A percentile compares a stretch with the other conserved stretches of the same genome.
phyloP scores from a whole-genome alignment of 2,797 vertebrate species.

The Clarias platycephalus region DNA sequence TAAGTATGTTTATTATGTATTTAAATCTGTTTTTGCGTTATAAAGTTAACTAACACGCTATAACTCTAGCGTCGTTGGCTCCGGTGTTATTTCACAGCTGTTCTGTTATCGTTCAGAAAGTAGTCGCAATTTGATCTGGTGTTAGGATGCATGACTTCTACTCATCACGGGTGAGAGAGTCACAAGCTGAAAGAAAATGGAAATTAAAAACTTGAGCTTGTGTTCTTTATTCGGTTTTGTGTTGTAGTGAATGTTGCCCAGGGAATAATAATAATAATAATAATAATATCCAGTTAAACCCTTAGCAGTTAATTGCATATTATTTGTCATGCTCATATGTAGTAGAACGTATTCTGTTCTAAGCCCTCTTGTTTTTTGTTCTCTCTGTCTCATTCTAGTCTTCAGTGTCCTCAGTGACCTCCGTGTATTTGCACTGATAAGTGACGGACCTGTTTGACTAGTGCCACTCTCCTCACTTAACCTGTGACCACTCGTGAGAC shows the following conservation, averaged over 20 bases:
- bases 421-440: neutral
- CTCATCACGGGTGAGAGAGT: neutral
- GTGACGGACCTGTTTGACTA: neutral
- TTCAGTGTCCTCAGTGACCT: slow-evolving; percentile 14
- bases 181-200: neutral
- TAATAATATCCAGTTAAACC: neutral
- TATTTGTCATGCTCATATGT: neutral
- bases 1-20: neutral
- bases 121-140: neutral
- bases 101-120: neutral
- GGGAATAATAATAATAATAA: neutral
- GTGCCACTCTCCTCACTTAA: neutral
- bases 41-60: neutral
- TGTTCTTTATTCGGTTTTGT: no score
- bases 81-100: slow-evolving; percentile 4
- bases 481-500: neutral
- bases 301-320: neutral
- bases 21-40: neutral
- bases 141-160: neutral
- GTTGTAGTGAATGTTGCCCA: neutral
- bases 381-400: neutral
- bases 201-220: no score
- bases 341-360: neutral
- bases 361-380: neutral
- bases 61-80: neutral